Conservation (phyloP, 2,888 invertebrate species). For the Miltochrista miniata region DNA sequence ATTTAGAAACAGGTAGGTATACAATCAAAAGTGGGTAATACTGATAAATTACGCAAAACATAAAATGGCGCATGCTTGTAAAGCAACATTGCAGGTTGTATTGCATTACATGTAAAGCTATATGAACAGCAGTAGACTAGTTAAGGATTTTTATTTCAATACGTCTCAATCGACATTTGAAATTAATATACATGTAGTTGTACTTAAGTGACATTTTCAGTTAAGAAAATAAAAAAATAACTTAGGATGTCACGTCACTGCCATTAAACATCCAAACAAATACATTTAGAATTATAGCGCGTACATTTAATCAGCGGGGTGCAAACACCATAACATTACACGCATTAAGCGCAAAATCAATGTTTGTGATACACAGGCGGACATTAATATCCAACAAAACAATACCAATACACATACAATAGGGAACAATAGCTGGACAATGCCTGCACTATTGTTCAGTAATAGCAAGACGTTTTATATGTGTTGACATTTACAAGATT, state of each 20-base stretch:
- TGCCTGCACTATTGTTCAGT: constrained; percentile 62
- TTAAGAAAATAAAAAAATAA: too few relatives aligned
- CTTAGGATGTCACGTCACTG: neutral
- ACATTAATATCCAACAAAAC: constrained; percentile 65
- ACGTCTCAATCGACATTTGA: too few relatives aligned
- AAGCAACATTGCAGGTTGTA: too few relatives aligned
- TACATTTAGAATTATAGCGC: constrained; percentile 32
- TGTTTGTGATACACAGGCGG: constrained; percentile 67
- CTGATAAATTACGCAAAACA: too few relatives aligned
- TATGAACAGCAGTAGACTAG: too few relatives aligned
- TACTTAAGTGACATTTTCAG: too few relatives aligned
- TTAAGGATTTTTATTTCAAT: too few relatives aligned
- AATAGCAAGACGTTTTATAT: constrained; percentile 72
- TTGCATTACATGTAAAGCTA: too few relatives aligned
- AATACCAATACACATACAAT: constrained; percentile 42
- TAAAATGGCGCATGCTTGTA: too few relatives aligned
- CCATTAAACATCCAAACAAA: constrained; percentile 23
- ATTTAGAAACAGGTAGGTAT: too few relatives aligned
- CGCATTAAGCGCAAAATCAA: constrained; percentile 67
- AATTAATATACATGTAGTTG: too few relatives aligned
- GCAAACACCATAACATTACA: constrained; percentile 47
- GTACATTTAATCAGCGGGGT: constrained; percentile 43
- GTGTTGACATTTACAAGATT: constrained; percentile 58
- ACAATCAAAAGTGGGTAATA: too few relatives aligned
- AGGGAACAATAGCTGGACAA: constrained; percentile 33